Evolutionary conservation across 2,797 vertebrate genomes (phyloP), one percentile per base, ranked within the genome.

Genomic region (Cetoscarus ocellatus): DNA sequence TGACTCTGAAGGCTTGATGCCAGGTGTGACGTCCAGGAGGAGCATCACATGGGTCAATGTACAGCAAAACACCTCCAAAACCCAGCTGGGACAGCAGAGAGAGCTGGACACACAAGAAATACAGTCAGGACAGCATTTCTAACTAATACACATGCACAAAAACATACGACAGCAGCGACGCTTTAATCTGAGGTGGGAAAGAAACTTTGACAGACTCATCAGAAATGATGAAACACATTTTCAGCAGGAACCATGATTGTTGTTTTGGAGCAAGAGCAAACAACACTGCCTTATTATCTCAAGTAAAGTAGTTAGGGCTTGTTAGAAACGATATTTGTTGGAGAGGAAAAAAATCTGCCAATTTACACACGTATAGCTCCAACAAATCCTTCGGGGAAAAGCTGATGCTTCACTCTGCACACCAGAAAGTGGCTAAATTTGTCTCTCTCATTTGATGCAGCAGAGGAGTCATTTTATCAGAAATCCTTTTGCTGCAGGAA

Each of bases 41-140:
- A 51, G 92, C 82, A 43, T 98, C 97, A 82, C 97, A 98, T 10
- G 97, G 97, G 77, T 98, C 97, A 17, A 94, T 35, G 38, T 99
- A 98, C 5, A 97, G 88, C 56, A 99, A 95, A 60, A 80, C 95
- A 2, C 96, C 97, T 68, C 94, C 94, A 82, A 99, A 98, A 11
- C 96, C 97, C 73, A 93, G 87, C 19, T 96, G 92, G 64, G 96
- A 94, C 79, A 99, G 82, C 4, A 96, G 90, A 27, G 95, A 96
- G 62, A 99, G 93, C 97, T 98, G 90, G 15, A 60, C 8, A 58
- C 1, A 43, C 5, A 47, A 17, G 15, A 12, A 47, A 8, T 47
- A 7, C 8, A 12, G n/a, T 8, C 7, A n/a, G n/a, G n/a, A 19
- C 17, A 19, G 11, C 34, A 58, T 6, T 27, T 27, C 27, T 27